Evolutionary conservation across 2,888 invertebrate species (phyloP), one percentile per base, ranked within the genome.

Genomic region (Clusia tigrina): DNA sequence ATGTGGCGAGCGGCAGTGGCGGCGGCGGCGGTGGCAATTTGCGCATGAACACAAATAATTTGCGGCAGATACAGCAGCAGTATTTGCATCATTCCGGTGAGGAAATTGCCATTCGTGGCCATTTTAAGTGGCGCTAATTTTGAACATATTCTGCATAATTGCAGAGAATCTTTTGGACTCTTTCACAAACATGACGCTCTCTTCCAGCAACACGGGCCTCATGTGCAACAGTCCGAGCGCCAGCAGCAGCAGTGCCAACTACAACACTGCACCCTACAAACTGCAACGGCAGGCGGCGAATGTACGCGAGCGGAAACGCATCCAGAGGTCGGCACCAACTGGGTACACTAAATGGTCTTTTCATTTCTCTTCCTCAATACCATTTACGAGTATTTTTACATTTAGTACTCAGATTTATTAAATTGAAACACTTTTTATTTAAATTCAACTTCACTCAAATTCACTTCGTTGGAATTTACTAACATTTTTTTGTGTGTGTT

Each of bases 311-410:
- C 88, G 98, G 83, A 94, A 96, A 87, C 91, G 98, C 82, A 98
- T 98, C 97, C 92, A 98, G 90, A 95, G 95, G 92, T 94, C 92
- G 89, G 91, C 90, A 88, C 90, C 91, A 88, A 91, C 90, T 89
- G 90, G 91, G 91, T 91, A 91, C 86, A 81, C 80, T 74, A 79
- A 81, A 81, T 80, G 75, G 78, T 75, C 74, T 76, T 74, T 76
- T 78, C 76, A 71, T 72, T 77, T 79, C 65, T 55, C 62, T 52
- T 17, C 22, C 52, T 32, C 15, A 18, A 9, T 64, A 55, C 6
- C 12, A 5, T 26, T 24, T 23, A n/a, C 9, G 6, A 22, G 23
- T 53, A 51, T 58, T 22, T 42, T 23, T 55, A 0, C 32, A 42
- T 22, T 54, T 3, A 20, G 2, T 32, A n/a, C n/a, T n/a, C n/a